Percentiles rank a stretch among this genome's conserved stretches.
Conservation (phyloP, 2,888 invertebrate species). For the Hedya salicella region DNA sequence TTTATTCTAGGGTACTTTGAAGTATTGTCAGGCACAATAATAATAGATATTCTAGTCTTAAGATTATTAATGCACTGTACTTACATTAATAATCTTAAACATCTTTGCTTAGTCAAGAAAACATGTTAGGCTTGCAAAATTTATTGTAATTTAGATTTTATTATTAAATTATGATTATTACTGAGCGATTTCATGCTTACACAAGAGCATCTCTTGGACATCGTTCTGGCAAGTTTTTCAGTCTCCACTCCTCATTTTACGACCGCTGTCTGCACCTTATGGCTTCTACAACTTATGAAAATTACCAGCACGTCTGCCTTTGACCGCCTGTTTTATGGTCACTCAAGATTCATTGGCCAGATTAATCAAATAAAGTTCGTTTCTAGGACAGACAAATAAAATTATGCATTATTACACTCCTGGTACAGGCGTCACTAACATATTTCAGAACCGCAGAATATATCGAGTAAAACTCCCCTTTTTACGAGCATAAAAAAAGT, state of each 20-base stretch:
- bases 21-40: neutral
- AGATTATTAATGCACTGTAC: conserved; percentile 6
- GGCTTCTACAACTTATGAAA: conserved; percentile 36
- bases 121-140: conserved; percentile 13
- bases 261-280: conserved; percentile 40
- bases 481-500: conserved; percentile 49
- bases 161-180: conserved; percentile 33
- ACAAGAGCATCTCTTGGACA: conserved; percentile 9
- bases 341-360: conserved; percentile 39
- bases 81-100: neutral
- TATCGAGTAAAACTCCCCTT: conserved; percentile 41
- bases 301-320: conserved; percentile 35
- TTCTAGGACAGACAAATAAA: conserved; percentile 43
- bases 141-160: conserved; percentile 3
- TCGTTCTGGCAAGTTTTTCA: conserved; percentile 31
- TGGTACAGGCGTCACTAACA: conserved; percentile 21
- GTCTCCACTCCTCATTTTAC: conserved; percentile 22
- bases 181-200: conserved; percentile 10
- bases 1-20: neutral
- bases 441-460: conserved; percentile 33
- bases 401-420: conserved; percentile 38
- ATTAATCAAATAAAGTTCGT: conserved; percentile 41
- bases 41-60: neutral
- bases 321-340: conserved; percentile 35
- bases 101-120: conserved; percentile 20